These are phyloP conservation scores for Napeogenes sylphis DNA, from an alignment of 2,888 invertebrate species.

Conservation along the genomic window DNA sequence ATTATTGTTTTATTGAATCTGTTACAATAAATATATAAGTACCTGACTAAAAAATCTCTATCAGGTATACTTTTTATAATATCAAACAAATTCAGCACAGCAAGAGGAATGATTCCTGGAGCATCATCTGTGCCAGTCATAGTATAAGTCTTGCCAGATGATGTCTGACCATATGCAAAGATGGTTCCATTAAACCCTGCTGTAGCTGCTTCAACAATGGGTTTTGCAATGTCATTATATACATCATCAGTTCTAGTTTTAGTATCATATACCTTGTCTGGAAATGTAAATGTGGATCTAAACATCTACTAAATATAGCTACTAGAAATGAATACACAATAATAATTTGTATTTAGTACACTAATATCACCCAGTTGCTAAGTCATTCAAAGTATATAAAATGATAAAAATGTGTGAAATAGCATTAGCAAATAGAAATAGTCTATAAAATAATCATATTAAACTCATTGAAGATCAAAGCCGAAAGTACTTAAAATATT, in stretches of 20 bases:
- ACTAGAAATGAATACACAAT: neutral
- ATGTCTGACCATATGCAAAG: slow-evolving; percentile 95
- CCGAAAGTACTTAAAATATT: too few species aligned
- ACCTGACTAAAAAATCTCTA: slow-evolving; percentile 86
- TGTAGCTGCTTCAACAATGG: slow-evolving; percentile 83
- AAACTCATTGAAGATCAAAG: too few species aligned
- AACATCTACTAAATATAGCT: neutral
- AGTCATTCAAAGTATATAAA: too few species aligned
- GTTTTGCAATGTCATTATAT: slow-evolving; percentile 82
- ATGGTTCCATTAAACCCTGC: slow-evolving; percentile 91
- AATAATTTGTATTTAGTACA: neutral
- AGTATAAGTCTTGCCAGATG: slow-evolving; percentile 92
- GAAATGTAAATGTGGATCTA: slow-evolving; percentile 37
- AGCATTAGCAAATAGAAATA: neutral
- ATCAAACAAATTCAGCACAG: slow-evolving; percentile 84
- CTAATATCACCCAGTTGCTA: too few species aligned
- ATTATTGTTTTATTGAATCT: neutral
- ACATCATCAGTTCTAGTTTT: slow-evolving; percentile 78
- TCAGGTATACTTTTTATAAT: slow-evolving; percentile 79
- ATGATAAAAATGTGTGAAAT: too few species aligned
- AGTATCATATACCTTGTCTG: slow-evolving; percentile 85
- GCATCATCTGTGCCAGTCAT: slow-evolving; percentile 85
- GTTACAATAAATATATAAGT: slow-evolving; percentile 9
- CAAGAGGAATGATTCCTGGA: slow-evolving; percentile 86
- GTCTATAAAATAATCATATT: too few species aligned